Evolutionary conservation across 2,797 vertebrate species (phyloP), one percentile per base, ranked within the genome.

Genomic region (Gymnothorax javanicus): DNA sequence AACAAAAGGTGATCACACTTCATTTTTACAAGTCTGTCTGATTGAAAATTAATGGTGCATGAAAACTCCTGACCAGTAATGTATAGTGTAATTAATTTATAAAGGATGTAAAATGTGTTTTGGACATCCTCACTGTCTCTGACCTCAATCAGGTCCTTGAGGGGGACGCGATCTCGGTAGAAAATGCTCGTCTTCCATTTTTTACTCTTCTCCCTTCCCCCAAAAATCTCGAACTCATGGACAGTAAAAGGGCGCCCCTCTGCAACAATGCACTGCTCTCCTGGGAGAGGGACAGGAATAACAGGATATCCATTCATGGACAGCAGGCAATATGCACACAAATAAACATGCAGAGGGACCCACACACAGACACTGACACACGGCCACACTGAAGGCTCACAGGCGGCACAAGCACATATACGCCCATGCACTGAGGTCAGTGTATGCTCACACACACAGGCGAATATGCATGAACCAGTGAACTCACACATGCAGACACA

Each of bases 111-210:
- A 12, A 71, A 71, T 3, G 27, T 43, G 25, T 11, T 75, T 75
- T 75, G 1, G 1, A 43, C 71, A 75, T 75, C 33, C 71, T 23
- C 62, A 23, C 20, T 23, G 23, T 59, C n/a, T n/a, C 58, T 83
- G 15, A 83, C 82, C 82, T 83, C n/a, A 12, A 83, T 83, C 57
- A 83, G 82, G 12, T 60, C 43, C 17, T 0, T 73, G 15, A 96
- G 91, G 0, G 94, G 0, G 1, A 27, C 91, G 0, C 33, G 33
- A 2, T 33, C 25, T 13, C 0, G 1, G 87, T 93, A 96, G 58
- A 69, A 90, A 84, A 96, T 96, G 89, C 89, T 94, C 1, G 0
- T 0, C 87, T 95, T 96, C 95, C 96, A 96, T 91, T 95, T 96
- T 87, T 6, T 95, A 5, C 0, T 0, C 2, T 0, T 88, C 17